Evolutionary conservation across 2,888 invertebrate genomes (phyloP).

Genomic region (Cactoblastis cactorum): DNA sequence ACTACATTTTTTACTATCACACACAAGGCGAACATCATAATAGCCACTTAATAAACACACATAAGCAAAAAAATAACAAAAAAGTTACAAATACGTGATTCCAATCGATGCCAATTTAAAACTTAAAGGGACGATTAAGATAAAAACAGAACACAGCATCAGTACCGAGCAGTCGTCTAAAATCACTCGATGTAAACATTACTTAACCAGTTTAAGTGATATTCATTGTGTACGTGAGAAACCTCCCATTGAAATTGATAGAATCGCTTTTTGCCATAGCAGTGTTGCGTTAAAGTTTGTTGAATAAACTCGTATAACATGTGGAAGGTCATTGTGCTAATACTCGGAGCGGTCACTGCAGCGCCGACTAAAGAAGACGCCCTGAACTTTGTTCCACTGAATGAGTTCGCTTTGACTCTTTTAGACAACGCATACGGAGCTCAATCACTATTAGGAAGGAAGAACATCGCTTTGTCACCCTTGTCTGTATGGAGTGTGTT

Average conservation of each 20-base stretch:
- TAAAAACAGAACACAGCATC: conserved; percentile 4
- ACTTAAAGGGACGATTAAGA: conserved; percentile 7
- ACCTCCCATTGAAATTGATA: conserved; percentile 42
- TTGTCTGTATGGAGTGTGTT: conserved; percentile 68
- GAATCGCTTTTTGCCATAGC: conserved; percentile 36
- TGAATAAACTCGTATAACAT: conserved; percentile 36
- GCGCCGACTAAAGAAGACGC: conserved; percentile 38
- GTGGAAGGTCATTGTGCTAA: conserved; percentile 43
- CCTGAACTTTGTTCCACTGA: conserved; percentile 48
- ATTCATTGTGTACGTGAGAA: conserved; percentile 61
- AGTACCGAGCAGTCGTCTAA: conserved; percentile 1
- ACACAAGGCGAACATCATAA: conserved; percentile 12
- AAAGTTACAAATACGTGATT: conserved; percentile 1
- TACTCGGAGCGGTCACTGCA: conserved; percentile 41
- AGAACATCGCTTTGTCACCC: conserved; percentile 61
- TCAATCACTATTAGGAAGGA: conserved; percentile 57
- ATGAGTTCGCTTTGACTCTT: conserved; percentile 56
- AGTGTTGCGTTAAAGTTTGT: conserved; percentile 42
- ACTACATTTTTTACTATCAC: conserved; percentile 9
- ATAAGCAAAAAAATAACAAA: conserved; percentile 1
- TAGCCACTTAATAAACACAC: not conserved
- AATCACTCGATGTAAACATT: conserved; percentile 33
- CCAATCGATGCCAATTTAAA: conserved; percentile 10
- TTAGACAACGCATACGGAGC: conserved; percentile 58
- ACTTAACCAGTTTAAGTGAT: conserved; percentile 53